Evolutionary conservation across 2,888 invertebrate genomes (phyloP).

Genomic region (Tromatobia lineatoria): DNA sequence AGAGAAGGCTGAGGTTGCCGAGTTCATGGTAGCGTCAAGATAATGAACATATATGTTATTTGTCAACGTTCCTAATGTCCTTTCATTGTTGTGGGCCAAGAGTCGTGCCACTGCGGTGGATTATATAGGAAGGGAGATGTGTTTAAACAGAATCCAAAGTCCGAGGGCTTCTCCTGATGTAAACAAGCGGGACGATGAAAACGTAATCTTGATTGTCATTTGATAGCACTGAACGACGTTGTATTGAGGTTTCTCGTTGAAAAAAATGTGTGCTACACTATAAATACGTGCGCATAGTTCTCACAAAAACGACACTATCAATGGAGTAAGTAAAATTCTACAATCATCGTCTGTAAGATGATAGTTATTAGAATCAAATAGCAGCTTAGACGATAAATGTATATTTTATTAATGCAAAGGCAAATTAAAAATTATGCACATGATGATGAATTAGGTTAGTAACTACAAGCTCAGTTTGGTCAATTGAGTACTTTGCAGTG

Average conservation of each 20-base stretch:
- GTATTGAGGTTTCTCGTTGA: too few species aligned
- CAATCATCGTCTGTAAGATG: too few species aligned
- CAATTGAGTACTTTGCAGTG: neutral
- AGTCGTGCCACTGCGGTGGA: neutral
- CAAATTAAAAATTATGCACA: neutral
- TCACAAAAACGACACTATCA: neutral
- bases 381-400: neutral
- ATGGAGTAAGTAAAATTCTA: neutral
- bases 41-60: slow-evolving; percentile 63
- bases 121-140: slow-evolving; percentile 4
- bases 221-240: too few species aligned
- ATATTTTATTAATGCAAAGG: neutral
- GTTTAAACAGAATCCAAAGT: neutral
- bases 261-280: too few species aligned
- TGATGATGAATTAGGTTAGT: neutral
- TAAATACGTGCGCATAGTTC: too few species aligned
- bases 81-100: slow-evolving; percentile 50
- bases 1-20: too few species aligned
- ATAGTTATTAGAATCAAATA: neutral
- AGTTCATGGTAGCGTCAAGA: too few species aligned
- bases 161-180: neutral
- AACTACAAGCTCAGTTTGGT: neutral
- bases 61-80: slow-evolving; percentile 60
- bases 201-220: too few species aligned
- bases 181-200: neutral